Evolutionary conservation across 2,888 invertebrate species (phyloP), one percentile per base, ranked within the genome.

Genomic region (Oxyscelio sp.): DNA sequence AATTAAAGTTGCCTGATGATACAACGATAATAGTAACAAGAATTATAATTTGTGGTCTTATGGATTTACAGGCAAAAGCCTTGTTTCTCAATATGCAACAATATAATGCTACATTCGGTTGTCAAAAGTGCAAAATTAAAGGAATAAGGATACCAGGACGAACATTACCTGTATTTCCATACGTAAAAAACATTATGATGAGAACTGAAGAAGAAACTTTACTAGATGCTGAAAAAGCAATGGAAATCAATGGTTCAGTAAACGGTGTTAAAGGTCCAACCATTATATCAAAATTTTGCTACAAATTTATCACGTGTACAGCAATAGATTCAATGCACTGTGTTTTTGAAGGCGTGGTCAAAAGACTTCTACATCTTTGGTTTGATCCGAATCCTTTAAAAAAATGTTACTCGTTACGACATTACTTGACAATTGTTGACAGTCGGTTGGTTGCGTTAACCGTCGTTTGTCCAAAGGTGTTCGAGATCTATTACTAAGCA

Each of bases 281-380:
- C 11, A 71, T 83, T 38, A n/a, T 87, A 24, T 80, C 82, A 13
- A 58, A 48, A 40, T 48, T 87, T 9, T 54, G 54, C 17, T 52
- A 52, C 31, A 54, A 84, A 31, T 74, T 38, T 61, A 58, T 79
- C 8, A 56, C n/a, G 19, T 71, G 73, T 31, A 74, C 70, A 8
- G 73, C 74, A 6, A 58, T 79, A n/a, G 78, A 86, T 59, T 43
- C 40, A 2, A 87, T 87, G 87, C 87, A 87, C 50, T 83, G 78
- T 40, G 66, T 81, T 27, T 78, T 80, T 50, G 77, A 70, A 73
- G 81, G 85, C 4, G 54, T 78, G 27, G 38, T 45, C 4, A 61
- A 75, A 66, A 45, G 13, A 13, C 40, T 79, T 24, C 19, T 83
- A 22, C 17, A 56, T 4, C 54, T 85, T 40, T 83, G 83, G 83